Base-by-base conservation (phyloP, 1,140 invertebrate genomes). In the Rhizoglyphus robini region DNA sequence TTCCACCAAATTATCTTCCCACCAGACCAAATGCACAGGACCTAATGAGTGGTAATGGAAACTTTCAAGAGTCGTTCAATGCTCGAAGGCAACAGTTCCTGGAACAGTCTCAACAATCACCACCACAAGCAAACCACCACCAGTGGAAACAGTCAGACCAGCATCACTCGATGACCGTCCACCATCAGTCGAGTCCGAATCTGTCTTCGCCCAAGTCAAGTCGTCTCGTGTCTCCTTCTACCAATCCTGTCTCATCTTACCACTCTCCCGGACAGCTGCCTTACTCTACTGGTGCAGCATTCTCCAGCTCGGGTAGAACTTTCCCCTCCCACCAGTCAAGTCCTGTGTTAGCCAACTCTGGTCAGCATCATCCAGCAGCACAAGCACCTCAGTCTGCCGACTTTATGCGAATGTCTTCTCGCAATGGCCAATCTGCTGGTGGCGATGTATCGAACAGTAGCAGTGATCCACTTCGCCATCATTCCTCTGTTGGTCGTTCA, bases 151-250 rank as follows among this genome's bases (percentile, higher is more conserved):
- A 59, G 29, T 15, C 18, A 2, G 15, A 15, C 30, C 30, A 38
- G 30, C 57, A 34, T 27, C n/a, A 77, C 23, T 79, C 80, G 1
- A 78, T 78, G 76, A 76, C 20, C 13, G n/a, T 13, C n/a, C n/a
- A n/a, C n/a, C 34, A 66, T 34, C 64, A 47, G 74, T 77, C 70
- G 34, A 67, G 66, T 47, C 27, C 61, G 51, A 62, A n/a, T 34
- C n/a, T 47, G 2, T 8, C 25, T 30, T 48, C 36, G 23, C 3
- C 58, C 23, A 51, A 51, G 23, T 20, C 48, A 27, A 34, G 20
- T 29, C 57, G 20, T 27, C 25, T 31, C 30, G 34, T 46, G 65
- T 31, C 59, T 25, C 51, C 51, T 25, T 57, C 51, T 18, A 18
- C 25, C 13, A 38, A 38, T 27, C 13, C 65, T 13, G 15, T 27